Conservation (phyloP, 1,140 invertebrate genomes). For the Apis florea region DNA sequence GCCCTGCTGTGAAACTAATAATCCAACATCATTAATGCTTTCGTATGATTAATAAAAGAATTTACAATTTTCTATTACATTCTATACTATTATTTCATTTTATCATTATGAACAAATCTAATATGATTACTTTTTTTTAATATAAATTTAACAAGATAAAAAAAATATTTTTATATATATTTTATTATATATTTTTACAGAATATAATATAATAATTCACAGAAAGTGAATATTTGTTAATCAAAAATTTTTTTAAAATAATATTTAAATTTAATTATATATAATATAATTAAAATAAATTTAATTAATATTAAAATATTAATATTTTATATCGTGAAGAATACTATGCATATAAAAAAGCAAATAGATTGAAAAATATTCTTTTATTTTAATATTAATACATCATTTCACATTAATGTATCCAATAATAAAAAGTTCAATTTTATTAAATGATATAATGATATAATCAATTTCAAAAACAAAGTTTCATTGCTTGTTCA, state of each 20-base stretch:
- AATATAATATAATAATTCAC: too few relatives aligned
- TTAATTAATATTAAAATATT: too few relatives aligned
- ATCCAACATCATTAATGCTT: conserved; percentile 23
- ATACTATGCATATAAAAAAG: not conserved
- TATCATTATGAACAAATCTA: not conserved
- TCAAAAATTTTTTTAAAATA: not conserved
- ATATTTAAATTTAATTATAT: too few relatives aligned
- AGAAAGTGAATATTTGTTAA: too few relatives aligned
- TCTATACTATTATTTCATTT: not conserved
- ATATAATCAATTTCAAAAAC: not conserved
- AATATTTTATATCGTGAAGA: too few relatives aligned
- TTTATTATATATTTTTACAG: too few relatives aligned
- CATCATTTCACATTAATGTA: too few relatives aligned
- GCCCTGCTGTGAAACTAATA: conserved; percentile 77
- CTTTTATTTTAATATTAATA: not conserved
- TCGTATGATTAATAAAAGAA: conserved; percentile 9
- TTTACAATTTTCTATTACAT: not conserved
- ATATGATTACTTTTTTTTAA: not conserved
- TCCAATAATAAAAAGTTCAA: not conserved
- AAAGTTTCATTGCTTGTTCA: not conserved
- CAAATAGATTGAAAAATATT: not conserved
- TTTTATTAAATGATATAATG: not conserved
- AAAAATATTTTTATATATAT: not conserved
- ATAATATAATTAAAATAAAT: too few relatives aligned
- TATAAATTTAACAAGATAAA: not conserved